Evolutionary conservation across 2,797 vertebrate species (phyloP).

Genomic region (Helarctos malayanus): DNA sequence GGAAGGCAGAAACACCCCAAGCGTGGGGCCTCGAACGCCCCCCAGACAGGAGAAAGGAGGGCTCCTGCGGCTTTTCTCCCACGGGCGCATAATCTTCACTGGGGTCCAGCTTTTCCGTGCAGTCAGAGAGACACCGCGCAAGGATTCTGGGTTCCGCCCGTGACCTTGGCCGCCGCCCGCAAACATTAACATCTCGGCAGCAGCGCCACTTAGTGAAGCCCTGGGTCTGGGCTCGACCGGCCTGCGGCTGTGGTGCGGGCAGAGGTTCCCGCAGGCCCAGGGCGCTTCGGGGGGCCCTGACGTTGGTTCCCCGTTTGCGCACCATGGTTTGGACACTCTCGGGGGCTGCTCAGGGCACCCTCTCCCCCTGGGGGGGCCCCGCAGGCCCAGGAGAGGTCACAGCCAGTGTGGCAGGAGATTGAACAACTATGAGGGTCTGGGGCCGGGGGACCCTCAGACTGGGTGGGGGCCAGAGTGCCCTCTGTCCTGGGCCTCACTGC

Average conservation of each 20-base stretch:
- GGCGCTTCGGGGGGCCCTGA: background rate
- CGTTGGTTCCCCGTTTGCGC: accelerated
- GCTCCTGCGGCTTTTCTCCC: background rate
- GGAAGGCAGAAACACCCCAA: background rate
- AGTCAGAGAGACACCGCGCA: background rate
- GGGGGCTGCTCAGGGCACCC: background rate
- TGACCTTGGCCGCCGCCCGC: background rate
- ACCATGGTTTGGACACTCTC: background rate
- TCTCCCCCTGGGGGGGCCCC: background rate
- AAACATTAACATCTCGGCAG: background rate
- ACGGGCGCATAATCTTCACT: background rate
- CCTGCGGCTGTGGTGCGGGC: accelerated
- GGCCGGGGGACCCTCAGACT: background rate
- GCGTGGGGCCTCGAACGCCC: no score
- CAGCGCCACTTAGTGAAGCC: background rate
- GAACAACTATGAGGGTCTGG: background rate
- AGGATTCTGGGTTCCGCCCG: background rate
- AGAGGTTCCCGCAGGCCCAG: background rate
- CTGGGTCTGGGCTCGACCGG: background rate
- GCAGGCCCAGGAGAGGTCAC: no score
- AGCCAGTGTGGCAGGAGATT: background rate
- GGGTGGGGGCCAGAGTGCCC: background rate
- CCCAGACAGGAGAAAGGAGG: no score
- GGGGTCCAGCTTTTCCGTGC: no score
- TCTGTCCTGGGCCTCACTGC: background rate